These are phyloP conservation scores for Chrysogorgia sp. DNA, from an alignment of 92 coral and sea anemone species.

Conservation along the genomic window DNA sequence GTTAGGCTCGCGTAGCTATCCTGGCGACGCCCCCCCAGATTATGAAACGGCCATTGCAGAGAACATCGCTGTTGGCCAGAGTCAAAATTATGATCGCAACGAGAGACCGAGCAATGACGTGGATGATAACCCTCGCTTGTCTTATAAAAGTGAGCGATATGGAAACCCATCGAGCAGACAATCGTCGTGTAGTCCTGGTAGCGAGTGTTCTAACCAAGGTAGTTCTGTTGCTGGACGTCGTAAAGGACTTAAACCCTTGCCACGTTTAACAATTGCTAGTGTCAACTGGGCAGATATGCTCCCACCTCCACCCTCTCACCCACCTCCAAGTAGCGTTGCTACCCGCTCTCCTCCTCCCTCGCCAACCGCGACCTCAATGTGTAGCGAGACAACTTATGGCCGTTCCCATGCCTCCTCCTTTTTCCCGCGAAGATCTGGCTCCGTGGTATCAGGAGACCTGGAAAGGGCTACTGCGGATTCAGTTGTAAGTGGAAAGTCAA, in stretches of 20 bases:
- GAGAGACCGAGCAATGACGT: neutral
- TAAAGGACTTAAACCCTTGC: constrained; percentile 89
- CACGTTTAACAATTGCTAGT: constrained; percentile 78
- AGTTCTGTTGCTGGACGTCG: constrained; percentile 54
- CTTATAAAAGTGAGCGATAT: constrained; percentile 23
- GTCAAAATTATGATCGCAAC: neutral
- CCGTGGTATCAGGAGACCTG: constrained; percentile 57
- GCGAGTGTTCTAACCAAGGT: constrained; percentile 43
- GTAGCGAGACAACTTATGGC: constrained; percentile 66
- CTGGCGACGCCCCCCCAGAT: constrained; percentile 43
- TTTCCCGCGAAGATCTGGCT: constrained; percentile 55
- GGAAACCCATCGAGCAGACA: constrained; percentile 34
- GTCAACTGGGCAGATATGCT: constrained; percentile 98
- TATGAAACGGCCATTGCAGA: constrained; percentile 44
- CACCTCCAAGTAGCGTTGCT: constrained; percentile 97
- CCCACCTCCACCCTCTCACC: constrained; percentile 96
- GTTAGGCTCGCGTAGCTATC: constrained; percentile 22
- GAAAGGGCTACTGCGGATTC: constrained; percentile 58
- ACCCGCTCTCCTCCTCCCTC: constrained; percentile 97
- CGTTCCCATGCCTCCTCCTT: constrained; percentile 53
- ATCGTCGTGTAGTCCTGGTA: constrained; percentile 43
- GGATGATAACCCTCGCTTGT: neutral
- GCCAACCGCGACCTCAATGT: constrained; percentile 63
- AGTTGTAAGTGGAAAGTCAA: constrained; percentile 35
- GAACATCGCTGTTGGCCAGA: constrained; percentile 4